Evolutionary conservation across 64 coral and sea anemone genomes (phyloP), one percentile per base, ranked within the genome.

Genomic region (Pachyseris speciosa): DNA sequence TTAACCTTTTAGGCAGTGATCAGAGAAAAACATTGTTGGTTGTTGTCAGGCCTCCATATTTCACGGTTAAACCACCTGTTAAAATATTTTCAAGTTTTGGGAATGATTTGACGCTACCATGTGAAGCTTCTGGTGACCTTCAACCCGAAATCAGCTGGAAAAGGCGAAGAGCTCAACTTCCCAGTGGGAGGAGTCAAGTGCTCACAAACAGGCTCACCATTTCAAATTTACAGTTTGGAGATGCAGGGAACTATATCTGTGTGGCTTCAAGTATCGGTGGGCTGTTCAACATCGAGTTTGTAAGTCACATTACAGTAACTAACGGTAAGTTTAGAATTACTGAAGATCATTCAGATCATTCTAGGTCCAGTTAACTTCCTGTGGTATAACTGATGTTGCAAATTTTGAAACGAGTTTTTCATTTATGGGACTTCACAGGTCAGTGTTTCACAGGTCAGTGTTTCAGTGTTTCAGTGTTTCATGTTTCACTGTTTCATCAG

Each of bases 71-170:
- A 69, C 91, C 91, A 3, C 84, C 91, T 1, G 19, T 32, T 5
- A 27, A 34, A 16, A 2, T 80, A 20, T 2, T 12, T 32, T 22
- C 29, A 9, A 9, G 24, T 47, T 6, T 20, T 31, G 83, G 91
- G 1, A 9, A 55, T 15, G 69, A 19, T 5, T 33, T 93, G 22
- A 40, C 58, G 33, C 10, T 93, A 7, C 32, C 78, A 60, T 93
- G 91, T 22, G 39, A 26, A 26, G 91, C 66, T 69, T 87, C 66
- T 34, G 72, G 91, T 33, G 59, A 80, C 16, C 72, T 41, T 67
- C 72, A 70, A 8, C 83, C 91, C 40, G 83, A 87, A 1, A 76
- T 93, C 37, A 87, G 71, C 73, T 93, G 91, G 91, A 68, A 67
- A 58, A 85, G 59, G 80, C 72, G 59, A 15, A 36, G 32, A 1